Evolutionary conservation across 2,113 vertebrate species (phyloP), one percentile per base, ranked within the genome.

Genomic region (Malurus cyaneus): DNA sequence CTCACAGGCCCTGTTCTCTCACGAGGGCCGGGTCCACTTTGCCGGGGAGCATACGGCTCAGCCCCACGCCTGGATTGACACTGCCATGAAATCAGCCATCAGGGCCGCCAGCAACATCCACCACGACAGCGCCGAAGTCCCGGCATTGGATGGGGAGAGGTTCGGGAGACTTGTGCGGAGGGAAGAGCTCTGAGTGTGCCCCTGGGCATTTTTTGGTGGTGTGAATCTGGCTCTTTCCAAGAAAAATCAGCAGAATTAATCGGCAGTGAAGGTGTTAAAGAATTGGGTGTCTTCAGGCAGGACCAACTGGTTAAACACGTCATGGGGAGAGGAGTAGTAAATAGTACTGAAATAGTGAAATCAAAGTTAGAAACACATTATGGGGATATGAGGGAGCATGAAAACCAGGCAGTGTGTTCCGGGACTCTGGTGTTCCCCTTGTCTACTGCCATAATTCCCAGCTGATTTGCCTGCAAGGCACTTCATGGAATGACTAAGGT

Each of bases 1-100:
- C 57, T 97, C 96, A 0, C 13, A 0, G 12, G 89, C 88, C 8
- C 96, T 99, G 36, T 98, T 98, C 34, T 14, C 95, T 67, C 96
- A 78, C 0, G 98, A 99, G 74, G 97, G 97, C 3, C 85, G 96
- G 52, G 91, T 99, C 24, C 93, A 98, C 77, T 99, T 99, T 25
- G 98, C 98, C 0, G 98, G 98, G 1, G 99, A 99, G n/a, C 99
- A 99, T 70, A 59, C 98, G 0, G 96, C 97, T 6, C 95, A 93
- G 24, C 98, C 98, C 3, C 98, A 98, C 1, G 98, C 72, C 47
- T 99, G 99, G 99, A 98, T 98, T 1, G 99, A 99, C 56, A 98
- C 98, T 0, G 66, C 98, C 67, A 97, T 99, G 94, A 99, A 98
- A 79, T 98, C 98, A 6, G 98, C 98, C 1, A 5, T 99, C 41